phyloP scores from a whole-genome alignment of 2,797 vertebrate species.

The Sparidentex hasta region DNA sequence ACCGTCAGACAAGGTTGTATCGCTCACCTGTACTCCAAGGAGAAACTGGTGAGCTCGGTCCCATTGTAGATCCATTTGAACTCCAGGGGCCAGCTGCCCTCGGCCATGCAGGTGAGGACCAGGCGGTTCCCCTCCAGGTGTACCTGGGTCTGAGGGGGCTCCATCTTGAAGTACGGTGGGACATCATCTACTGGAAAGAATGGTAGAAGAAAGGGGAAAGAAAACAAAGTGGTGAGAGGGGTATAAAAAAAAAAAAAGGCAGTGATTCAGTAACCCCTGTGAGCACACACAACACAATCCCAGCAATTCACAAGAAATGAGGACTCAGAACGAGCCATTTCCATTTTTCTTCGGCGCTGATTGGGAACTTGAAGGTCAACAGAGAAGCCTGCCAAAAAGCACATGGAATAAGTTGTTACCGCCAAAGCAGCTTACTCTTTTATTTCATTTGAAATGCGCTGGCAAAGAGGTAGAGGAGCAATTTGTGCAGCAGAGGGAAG shows the following conservation, averaged over 20 bases:
- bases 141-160: conserved; percentile 93
- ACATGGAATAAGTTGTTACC: conserved; percentile 70
- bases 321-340: conserved; percentile 71
- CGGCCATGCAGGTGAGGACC: conserved; percentile 98
- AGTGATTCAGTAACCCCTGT: conserved; percentile 51
- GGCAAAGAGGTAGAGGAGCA: conserved; percentile 77
- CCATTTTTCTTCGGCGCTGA: conserved; percentile 75
- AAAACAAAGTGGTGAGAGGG: conserved; percentile 28
- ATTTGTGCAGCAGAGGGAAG: conserved; percentile 75
- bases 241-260: conserved; percentile 33
- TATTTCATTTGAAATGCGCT: conserved; percentile 79
- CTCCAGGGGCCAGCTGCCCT: conserved; percentile 98
- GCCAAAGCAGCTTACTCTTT: conserved; percentile 75
- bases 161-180: conserved; percentile 97
- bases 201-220: conserved; percentile 3
- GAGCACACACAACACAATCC: conserved; percentile 61
- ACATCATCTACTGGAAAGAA: conserved; percentile 89
- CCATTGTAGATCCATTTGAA: conserved; percentile 98
- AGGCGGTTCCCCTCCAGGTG: conserved; percentile 97
- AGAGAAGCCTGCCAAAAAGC: conserved; percentile 74
- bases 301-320: conserved; percentile 68
- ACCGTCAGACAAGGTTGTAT: conserved; percentile 5
- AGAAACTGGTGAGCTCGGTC: conserved; percentile 94
- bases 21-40: conserved; percentile 95
- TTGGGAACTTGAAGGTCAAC: conserved; percentile 83